Base-by-base conservation (phyloP, 2,113 vertebrate species). In the Suncus etruscus region DNA sequence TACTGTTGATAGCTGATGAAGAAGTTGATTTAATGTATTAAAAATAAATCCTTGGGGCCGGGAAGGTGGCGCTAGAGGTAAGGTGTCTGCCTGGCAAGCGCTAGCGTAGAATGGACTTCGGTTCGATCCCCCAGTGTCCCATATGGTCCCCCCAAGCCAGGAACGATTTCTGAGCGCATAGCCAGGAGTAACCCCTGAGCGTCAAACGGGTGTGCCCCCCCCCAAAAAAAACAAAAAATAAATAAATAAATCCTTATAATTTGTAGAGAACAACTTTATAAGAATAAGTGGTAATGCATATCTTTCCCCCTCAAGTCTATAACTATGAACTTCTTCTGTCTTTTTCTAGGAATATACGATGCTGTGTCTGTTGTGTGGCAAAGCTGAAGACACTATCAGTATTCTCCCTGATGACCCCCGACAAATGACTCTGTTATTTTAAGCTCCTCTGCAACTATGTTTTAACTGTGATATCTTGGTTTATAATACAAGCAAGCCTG, bases 301-400 rank as follows among this genome's bases (percentile, higher is more conserved):
- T 94, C 32, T 72, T 45, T 77, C 29, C 81, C 79, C 74, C 72
- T 78, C 16, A 22, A n/a, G 20, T 6, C 22, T 20, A 61, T 54
- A 76, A 95, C 68, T 82, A 27, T 79, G 3, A 1, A 8, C 24
- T 93, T 74, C 39, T 39, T 39, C 39, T 92, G 15, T 97, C 84
- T 95, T 80, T 1, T 84, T 94, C 3, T 97, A 99, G 99, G 99
- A 99, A 86, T 99, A 99, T 92, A 99, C 99, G 4, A 99, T 99
- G 99, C 97, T 99, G 85, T 99, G 99, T 96, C 98, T 99, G 97
- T 97, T 99, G 69, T 99, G 99, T 18, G 99, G 99, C 91, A 99
- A 99, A 87, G 99, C 99, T 0, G 99, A 99, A 96, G 99, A 99
- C 95, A 99, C 99, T 7, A 86, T 99, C 97, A 99, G 99, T 61